These are phyloP conservation scores for Bacillus rossius DNA, from an alignment of 1,140 invertebrate species.

Conservation along the genomic window DNA sequence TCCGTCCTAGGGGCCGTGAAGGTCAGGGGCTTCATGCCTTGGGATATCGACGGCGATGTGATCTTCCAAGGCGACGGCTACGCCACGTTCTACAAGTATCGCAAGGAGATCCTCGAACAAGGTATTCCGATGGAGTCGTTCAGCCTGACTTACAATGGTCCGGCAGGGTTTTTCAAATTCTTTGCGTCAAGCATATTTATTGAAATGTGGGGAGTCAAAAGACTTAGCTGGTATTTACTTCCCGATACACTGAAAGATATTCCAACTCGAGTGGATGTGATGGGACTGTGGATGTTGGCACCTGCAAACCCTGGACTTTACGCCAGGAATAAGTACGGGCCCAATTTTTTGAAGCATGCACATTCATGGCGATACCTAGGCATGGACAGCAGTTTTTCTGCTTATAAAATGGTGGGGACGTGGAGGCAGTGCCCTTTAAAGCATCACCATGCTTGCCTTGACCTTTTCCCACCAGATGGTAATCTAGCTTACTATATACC, in stretches of 20 bases:
- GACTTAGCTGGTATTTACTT: constrained; percentile 6
- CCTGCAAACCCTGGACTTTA: constrained; percentile 33
- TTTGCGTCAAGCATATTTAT: constrained; percentile 12
- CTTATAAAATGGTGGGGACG: not conserved
- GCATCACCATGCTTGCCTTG: constrained; percentile 30
- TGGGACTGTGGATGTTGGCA: constrained; percentile 28
- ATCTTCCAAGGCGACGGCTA: constrained; percentile 9
- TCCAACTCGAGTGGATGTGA: constrained; percentile 27
- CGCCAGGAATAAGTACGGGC: constrained; percentile 33
- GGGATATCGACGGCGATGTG: constrained; percentile 33
- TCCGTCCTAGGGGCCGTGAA: constrained; percentile 33
- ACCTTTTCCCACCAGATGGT: constrained; percentile 31
- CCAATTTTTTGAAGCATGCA: constrained; percentile 28
- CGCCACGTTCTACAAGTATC: constrained; percentile 3
- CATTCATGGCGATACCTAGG: constrained; percentile 1
- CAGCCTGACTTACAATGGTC: not conserved
- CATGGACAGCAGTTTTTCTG: constrained; percentile 1
- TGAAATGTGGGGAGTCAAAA: constrained; percentile 15
- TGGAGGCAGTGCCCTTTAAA: constrained; percentile 23
- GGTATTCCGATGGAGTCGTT: constrained; percentile 18
- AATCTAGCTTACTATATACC: constrained; percentile 4
- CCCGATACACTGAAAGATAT: constrained; percentile 6
- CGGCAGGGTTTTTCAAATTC: not conserved
- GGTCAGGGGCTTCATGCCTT: constrained; percentile 29
- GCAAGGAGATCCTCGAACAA: constrained; percentile 11